Conservation (phyloP, 2,797 vertebrate species). For the Eulemur mongoz region DNA sequence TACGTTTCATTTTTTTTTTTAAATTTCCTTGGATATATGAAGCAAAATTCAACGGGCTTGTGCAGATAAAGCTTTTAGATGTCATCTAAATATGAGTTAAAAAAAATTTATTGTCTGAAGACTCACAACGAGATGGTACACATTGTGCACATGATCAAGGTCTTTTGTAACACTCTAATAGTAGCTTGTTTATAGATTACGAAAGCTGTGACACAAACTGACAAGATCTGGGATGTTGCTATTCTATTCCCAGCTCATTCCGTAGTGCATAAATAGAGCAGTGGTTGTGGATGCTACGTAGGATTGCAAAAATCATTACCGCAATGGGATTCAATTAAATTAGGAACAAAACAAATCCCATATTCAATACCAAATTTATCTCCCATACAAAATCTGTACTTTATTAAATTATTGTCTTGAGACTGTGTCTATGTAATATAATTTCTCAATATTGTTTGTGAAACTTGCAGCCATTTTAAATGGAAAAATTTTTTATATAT, state of each 20-base stretch:
- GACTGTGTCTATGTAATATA: not conserved
- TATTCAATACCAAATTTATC: not conserved
- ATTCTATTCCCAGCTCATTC: not conserved
- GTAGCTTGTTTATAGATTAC: conserved; percentile 48
- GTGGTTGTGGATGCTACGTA: not conserved
- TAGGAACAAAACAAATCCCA: not conserved
- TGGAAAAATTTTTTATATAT: not conserved
- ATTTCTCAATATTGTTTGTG: not conserved
- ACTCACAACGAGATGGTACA: conserved; percentile 44
- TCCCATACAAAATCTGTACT: not conserved
- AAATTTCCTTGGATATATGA: not conserved
- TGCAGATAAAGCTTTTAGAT: conserved; percentile 29
- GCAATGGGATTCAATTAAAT: conserved; percentile 22
- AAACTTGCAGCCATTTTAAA: not conserved
- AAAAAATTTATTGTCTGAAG: conserved; percentile 22
- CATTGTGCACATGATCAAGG: conserved; percentile 52
- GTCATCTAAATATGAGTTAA: conserved; percentile 55
- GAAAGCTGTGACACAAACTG: conserved; percentile 40
- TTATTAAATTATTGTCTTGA: conserved; percentile 39
- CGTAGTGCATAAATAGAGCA: not conserved
- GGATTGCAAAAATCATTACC: not conserved
- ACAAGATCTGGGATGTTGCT: not conserved
- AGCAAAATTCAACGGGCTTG: conserved; percentile 47
- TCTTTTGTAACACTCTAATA: conserved; percentile 54
- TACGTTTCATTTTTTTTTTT: not conserved